Conservation (phyloP, 2,113 vertebrate genomes). For the Halichoeres trimaculatus region DNA sequence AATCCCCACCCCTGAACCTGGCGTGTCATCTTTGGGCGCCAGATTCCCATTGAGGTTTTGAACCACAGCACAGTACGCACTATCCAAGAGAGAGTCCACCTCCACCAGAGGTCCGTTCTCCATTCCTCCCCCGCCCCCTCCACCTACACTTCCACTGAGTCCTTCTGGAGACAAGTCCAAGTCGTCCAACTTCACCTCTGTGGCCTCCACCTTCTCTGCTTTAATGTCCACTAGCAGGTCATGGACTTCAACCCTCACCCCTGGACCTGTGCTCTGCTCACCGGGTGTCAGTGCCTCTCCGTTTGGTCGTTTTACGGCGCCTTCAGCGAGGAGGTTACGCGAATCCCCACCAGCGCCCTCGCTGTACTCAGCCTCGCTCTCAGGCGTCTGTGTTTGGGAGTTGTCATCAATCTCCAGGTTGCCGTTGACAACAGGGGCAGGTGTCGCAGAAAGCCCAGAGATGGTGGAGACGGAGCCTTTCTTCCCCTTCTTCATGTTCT, state of each 20-base stretch:
- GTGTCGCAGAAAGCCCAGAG: slow-evolving; percentile 94
- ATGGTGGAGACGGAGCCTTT: slow-evolving; percentile 98
- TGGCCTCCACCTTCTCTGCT: slow-evolving; percentile 98
- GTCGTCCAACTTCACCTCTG: slow-evolving; percentile 97
- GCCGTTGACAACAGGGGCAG: slow-evolving; percentile 91
- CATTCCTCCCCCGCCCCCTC: slow-evolving; percentile 86
- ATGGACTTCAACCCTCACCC: slow-evolving; percentile 95
- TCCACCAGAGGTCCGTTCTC: slow-evolving; percentile 95
- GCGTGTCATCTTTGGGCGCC: slow-evolving; percentile 86
- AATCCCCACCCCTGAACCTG: slow-evolving; percentile 63
- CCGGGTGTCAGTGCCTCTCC: slow-evolving; percentile 84
- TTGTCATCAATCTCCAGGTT: slow-evolving; percentile 96
- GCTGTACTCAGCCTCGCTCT: slow-evolving; percentile 95
- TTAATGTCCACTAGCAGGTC: slow-evolving; percentile 96
- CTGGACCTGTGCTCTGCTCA: slow-evolving; percentile 79
- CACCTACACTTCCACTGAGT: slow-evolving; percentile 88
- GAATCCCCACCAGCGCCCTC: slow-evolving; percentile 82
- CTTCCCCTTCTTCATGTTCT: slow-evolving; percentile 99
- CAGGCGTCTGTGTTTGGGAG: slow-evolving; percentile 96
- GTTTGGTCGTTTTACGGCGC: slow-evolving; percentile 86
- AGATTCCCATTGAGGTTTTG: slow-evolving; percentile 94
- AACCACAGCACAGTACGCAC: slow-evolving; percentile 96
- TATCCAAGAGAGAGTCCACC: slow-evolving; percentile 95
- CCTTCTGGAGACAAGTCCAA: slow-evolving; percentile 97
- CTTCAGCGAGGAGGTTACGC: slow-evolving; percentile 91